Base-by-base conservation (phyloP, 2,888 invertebrate species). In the Plemyria rubiginata region DNA sequence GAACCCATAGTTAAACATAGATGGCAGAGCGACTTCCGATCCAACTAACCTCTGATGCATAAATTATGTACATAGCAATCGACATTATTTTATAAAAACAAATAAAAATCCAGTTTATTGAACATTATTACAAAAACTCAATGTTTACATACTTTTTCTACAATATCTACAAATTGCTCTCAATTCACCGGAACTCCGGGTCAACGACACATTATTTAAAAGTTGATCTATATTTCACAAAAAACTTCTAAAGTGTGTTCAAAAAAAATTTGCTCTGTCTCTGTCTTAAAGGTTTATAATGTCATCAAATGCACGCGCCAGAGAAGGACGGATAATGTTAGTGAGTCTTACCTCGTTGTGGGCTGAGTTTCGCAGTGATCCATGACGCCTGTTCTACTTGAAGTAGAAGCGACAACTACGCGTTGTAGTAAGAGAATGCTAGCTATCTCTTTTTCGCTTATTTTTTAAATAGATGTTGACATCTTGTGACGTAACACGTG, bases 161-260 rank as follows among this genome's bases (percentile, higher is more conserved):
- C 59, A 46, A 66, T 71, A 75, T 69, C 68, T 63, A 69, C 60
- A 69, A 70, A 66, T 72, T 72, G 70, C 60, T 72, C 73, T 75
- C 73, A 79, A 79, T 81, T 78, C 13, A 75, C 75, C 74, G 70
- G 73, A 80, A 76, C 74, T 66, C 50, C 70, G 70, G 90, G 85
- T 90, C 89, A 90, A 82, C 80, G 91, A 90, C 90, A 84, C 81
- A 85, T 86, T 86, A 88, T 87, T 87, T 84, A 81, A 85, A 84
- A 84, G 82, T 85, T 88, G 89, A 87, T 91, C 91, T 90, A 89
- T 88, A 90, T 90, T 87, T 85, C 78, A 86, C 84, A 88, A 90
- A 90, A 50, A 90, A 86, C 77, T 74, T 54, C 41, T 80, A 85
- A 82, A 82, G 81, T 81, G 78, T 79, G 75, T 75, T 72, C 80